Base-by-base conservation (phyloP, 2,113 vertebrate genomes). In the Morone chrysops region DNA sequence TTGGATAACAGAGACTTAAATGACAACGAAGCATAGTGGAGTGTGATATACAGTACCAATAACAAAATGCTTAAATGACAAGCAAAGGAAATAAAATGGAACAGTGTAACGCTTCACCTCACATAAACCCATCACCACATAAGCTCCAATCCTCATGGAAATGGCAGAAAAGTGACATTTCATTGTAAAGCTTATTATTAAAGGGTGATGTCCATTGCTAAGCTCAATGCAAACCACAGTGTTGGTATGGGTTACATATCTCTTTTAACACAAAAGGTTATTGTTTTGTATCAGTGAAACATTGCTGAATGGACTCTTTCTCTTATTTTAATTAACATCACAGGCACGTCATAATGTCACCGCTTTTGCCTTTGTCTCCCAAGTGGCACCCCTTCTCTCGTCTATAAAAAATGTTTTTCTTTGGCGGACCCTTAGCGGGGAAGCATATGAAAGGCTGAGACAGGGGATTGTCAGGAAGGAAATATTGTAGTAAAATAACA, bases 251-350 rank as follows among this genome's bases (percentile, higher is more conserved):
- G 78, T 89, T 78, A 71, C 77, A 63, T 41, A 80, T 76, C 61
- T 73, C 53, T 54, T 48, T 56, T 6, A 36, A 53, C 73, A 80
- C 87, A 83, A 83, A 79, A 79, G 90, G 20, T 81, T 81, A 65
- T 84, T 82, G 82, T 85, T 82, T 75, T 20, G 53, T n/a, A 70
- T 88, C 56, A 31, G 81, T 61, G 75, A 72, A 80, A 89, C 22
- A 22, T 20, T 31, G 54, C 81, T 93, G 95, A 96, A 94, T 95
- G 94, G 94, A 95, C 95, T 95, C 92, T 95, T 96, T 96, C 95
- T 95, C 95, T 93, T 91, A 89, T 90, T 94, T 96, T 96, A 96
- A 97, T 97, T 96, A 97, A 95, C 94, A 96, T 94, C 94, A 94
- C 93, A 93, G 93, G 94, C 95, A 93, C 93, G 91, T 94, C 95